These are phyloP conservation scores for Leistus spinibarbis DNA, from an alignment of 2,888 invertebrate genomes.

Conservation along the genomic window DNA sequence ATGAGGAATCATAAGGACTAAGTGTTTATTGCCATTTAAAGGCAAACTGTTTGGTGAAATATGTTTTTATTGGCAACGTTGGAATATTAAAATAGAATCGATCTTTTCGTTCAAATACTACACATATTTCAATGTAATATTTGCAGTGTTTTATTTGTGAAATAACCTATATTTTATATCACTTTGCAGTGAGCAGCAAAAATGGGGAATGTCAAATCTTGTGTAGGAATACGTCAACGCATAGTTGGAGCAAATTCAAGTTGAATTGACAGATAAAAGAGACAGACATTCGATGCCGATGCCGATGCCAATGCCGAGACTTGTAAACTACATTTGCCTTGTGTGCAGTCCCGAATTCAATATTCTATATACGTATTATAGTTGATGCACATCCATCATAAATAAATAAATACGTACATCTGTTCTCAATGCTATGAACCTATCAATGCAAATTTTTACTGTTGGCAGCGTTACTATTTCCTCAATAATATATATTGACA, in stretches of 20 bases:
- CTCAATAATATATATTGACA: no score
- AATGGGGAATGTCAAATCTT: background rate
- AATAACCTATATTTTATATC: background rate
- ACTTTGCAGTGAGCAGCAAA: background rate
- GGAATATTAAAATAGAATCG: background rate
- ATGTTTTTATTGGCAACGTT: background rate
- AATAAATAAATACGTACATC: no score
- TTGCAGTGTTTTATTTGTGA: background rate
- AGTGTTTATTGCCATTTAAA: background rate
- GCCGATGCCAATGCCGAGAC: no score
- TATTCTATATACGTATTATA: background rate
- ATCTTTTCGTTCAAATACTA: background rate
- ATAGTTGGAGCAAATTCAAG: background rate
- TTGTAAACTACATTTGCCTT: no score
- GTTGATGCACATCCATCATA: no score
- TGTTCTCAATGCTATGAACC: no score
- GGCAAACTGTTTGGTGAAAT: no score
- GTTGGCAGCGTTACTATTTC: no score
- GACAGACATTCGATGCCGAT: background rate
- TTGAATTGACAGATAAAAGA: background rate
- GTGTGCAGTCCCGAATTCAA: no score
- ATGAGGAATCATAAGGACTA: no score
- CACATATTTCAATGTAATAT: background rate
- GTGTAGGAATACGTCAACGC: background rate
- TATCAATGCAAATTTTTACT: no score